Conservation (phyloP, 2,888 invertebrate genomes). For the Drosophila limbata region DNA sequence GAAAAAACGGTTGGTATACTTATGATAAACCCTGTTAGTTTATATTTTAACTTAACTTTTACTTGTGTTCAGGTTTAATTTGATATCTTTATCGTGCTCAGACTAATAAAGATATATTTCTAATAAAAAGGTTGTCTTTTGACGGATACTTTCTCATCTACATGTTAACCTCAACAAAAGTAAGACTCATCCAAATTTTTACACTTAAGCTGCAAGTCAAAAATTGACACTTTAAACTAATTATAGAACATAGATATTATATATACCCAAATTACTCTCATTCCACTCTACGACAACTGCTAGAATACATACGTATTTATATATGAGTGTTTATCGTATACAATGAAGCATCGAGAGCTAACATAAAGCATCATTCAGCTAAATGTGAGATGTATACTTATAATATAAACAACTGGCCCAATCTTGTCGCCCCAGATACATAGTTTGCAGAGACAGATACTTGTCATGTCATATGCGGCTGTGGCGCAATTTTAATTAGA, state of each 20-base stretch:
- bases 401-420: constrained; percentile 22
- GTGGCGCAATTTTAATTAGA: constrained; percentile 52
- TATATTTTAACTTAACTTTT: background rate
- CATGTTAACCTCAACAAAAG: background rate
- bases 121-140: background rate
- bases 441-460: constrained; percentile 33
- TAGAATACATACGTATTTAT: background rate
- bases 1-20: background rate
- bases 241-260: constrained; percentile 6
- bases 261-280: background rate
- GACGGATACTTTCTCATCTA: background rate
- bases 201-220: background rate
- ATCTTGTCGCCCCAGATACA: constrained; percentile 67
- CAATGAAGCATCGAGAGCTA: constrained; percentile 8
- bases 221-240: background rate
- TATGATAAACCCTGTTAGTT: background rate
- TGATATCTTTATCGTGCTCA: background rate
- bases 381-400: constrained; percentile 22
- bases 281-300: constrained; percentile 10
- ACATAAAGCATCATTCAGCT: constrained; percentile 25
- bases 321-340: constrained; percentile 4
- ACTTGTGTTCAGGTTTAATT: background rate
- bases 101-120: too few relatives aligned
- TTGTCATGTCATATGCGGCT: constrained; percentile 31
- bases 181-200: background rate